A percentile compares a stretch with the other conserved stretches of the same genome.
phyloP scores from a whole-genome alignment of 2,797 vertebrate genomes.

The Pipistrellus pygmaeus region DNA sequence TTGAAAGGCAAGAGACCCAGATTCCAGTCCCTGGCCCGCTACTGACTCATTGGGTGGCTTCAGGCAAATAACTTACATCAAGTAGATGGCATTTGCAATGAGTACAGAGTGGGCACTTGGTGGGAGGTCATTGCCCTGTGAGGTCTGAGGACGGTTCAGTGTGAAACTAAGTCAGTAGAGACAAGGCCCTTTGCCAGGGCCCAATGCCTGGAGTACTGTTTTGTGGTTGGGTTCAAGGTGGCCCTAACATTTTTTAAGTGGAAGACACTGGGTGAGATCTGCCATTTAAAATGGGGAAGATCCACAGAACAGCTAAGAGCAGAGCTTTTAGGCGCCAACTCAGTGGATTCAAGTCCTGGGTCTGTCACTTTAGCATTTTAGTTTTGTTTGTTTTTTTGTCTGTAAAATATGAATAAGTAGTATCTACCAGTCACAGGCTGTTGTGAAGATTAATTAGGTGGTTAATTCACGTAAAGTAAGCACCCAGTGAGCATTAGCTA shows the following conservation, averaged over 20 bases:
- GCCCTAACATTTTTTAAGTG: not conserved
- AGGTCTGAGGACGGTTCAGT: not conserved
- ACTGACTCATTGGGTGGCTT: conserved; percentile 45
- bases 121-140: not conserved
- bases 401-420: not conserved
- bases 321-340: not conserved
- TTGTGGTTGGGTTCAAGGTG: not conserved
- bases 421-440: not conserved
- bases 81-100: not conserved
- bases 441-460: not conserved
- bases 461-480: not conserved
- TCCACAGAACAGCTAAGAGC: not conserved
- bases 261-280: not conserved
- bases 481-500: not conserved
- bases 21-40: conserved; percentile 7
- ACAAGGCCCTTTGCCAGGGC: not conserved
- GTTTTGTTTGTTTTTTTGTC: not conserved
- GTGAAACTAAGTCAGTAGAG: not conserved
- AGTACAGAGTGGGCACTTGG: not conserved
- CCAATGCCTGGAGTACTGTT: not conserved
- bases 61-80: conserved; percentile 20
- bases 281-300: not conserved
- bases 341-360: not conserved
- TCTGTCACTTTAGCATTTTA: not conserved
- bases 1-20: conserved; percentile 44